Conservation (phyloP, 1,140 invertebrate genomes). For the Wasmannia auropunctata region DNA sequence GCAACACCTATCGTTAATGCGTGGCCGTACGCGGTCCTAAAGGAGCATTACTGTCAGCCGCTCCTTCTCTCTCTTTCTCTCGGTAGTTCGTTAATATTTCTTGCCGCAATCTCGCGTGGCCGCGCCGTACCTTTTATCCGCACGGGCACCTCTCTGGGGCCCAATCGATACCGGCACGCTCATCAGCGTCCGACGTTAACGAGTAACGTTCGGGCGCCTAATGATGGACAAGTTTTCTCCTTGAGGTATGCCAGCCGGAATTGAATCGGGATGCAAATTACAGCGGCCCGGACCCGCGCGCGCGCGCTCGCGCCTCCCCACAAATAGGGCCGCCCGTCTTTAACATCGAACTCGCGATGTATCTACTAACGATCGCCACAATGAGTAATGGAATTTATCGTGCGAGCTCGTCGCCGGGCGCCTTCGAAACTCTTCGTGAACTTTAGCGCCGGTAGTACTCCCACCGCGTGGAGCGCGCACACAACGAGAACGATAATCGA, state of each 20-base stretch:
- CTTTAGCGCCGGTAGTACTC: conserved; percentile 22
- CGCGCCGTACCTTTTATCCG: conserved; percentile 53
- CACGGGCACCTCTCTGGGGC: conserved; percentile 1
- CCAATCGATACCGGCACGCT: conserved; percentile 61
- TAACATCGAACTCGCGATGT: conserved; percentile 48
- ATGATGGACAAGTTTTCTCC: conserved; percentile 61
- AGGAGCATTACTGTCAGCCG: conserved; percentile 59
- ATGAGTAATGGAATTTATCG: conserved; percentile 66
- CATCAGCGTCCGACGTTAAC: conserved; percentile 57
- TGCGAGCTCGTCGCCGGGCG: conserved; percentile 25
- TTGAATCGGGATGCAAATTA: conserved; percentile 70
- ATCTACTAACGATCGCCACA: conserved; percentile 62
- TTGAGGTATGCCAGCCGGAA: conserved; percentile 51
- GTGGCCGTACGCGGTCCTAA: conserved; percentile 28
- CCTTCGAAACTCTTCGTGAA: conserved; percentile 42
- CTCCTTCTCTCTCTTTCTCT: not conserved
- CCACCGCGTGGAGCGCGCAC: not conserved
- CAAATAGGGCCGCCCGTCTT: conserved; percentile 46
- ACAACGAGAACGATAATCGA: conserved; percentile 19
- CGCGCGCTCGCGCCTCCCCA: conserved; percentile 50
- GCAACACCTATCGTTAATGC: conserved; percentile 49
- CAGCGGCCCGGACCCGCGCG: conserved; percentile 38
- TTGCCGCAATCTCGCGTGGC: conserved; percentile 50
- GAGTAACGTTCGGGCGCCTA: conserved; percentile 62
- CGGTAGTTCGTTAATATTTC: conserved; percentile 62